Percentiles rank a stretch among this genome's conserved stretches.
Conservation (phyloP, 2,797 vertebrate species). For the Neostethus bicornis region DNA sequence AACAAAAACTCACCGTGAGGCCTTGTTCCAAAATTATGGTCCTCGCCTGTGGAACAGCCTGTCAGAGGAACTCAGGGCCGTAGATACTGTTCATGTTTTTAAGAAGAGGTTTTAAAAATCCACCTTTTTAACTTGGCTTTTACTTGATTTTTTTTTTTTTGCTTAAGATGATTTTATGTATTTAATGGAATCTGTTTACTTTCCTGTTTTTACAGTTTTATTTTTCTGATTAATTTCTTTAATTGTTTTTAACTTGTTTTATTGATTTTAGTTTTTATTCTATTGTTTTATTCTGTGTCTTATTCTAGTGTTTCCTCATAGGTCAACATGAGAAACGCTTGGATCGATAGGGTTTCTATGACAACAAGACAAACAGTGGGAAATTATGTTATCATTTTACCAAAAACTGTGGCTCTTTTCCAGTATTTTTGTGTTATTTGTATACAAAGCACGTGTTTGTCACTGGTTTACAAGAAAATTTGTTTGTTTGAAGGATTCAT, state of each 20-base stretch:
- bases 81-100: too few species aligned
- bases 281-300: too few species aligned
- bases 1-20: too few species aligned
- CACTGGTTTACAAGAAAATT: neutral
- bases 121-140: too few species aligned
- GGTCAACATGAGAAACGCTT: neutral
- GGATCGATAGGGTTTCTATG: neutral
- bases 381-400: neutral
- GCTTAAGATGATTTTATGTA: slow-evolving; percentile 15
- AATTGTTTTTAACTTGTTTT: too few species aligned
- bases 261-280: too few species aligned
- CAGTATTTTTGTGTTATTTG: neutral
- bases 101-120: neutral
- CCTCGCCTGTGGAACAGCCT: too few species aligned
- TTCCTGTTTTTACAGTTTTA: too few species aligned
- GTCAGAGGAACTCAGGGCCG: too few species aligned
- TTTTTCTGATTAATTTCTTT: too few species aligned
- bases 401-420: neutral
- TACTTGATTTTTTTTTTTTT: neutral
- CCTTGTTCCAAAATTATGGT: too few species aligned
- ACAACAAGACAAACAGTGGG: neutral
- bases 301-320: neutral
- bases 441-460: neutral
- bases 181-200: too few species aligned
- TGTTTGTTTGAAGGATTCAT: neutral